Percentiles rank a stretch among this genome's conserved stretches.
phyloP scores from a whole-genome alignment of 2,888 invertebrate genomes.

The Pyrocoelia pectoralis region DNA sequence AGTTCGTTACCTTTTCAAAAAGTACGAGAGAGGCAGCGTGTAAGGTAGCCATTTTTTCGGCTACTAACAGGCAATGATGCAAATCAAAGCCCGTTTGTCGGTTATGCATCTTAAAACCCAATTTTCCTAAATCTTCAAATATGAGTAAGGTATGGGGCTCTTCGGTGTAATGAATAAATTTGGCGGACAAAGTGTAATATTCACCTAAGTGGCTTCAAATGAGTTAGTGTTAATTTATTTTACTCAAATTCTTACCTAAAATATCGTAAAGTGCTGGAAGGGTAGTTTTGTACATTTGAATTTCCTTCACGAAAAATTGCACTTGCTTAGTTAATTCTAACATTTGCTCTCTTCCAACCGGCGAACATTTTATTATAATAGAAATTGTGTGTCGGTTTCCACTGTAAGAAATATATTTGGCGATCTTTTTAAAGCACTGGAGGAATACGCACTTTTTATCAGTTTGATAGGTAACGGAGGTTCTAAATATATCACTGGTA shows the following conservation, averaged over 20 bases:
- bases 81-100: conserved; percentile 65
- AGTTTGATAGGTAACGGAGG: conserved; percentile 42
- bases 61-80: conserved; percentile 61
- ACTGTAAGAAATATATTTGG: conserved; percentile 33
- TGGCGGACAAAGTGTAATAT: conserved; percentile 14
- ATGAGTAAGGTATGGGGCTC: conserved; percentile 56
- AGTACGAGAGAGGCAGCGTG: conserved; percentile 66
- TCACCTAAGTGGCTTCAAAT: too few species aligned
- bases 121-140: conserved; percentile 65
- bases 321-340: conserved; percentile 58
- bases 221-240: too few species aligned
- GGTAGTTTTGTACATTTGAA: conserved; percentile 58
- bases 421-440: neutral
- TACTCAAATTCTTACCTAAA: conserved; percentile 43
- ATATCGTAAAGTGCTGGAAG: conserved; percentile 59
- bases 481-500: conserved; percentile 50
- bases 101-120: conserved; percentile 64
- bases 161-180: conserved; percentile 25
- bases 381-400: conserved; percentile 44
- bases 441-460: conserved; percentile 31
- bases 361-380: conserved; percentile 52
- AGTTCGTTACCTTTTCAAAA: conserved; percentile 64
- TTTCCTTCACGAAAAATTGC: conserved; percentile 60
- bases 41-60: conserved; percentile 63
- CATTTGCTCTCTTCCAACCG: conserved; percentile 54